phyloP scores from a whole-genome alignment of 2,113 vertebrate species.

The Oplegnathus fasciatus region DNA sequence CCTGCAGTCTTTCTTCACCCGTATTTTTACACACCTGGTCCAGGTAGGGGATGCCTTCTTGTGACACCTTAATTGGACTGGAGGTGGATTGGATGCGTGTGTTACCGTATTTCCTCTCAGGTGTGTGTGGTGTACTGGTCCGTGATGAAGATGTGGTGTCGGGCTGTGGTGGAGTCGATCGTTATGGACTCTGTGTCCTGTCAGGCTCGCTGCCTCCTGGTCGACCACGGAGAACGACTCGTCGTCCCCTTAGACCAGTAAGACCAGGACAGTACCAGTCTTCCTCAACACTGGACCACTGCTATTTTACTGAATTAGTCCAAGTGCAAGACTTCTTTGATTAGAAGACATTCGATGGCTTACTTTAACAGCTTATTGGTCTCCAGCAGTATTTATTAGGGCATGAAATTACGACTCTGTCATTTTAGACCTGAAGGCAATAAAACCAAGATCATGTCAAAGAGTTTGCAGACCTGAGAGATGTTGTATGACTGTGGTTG shows the following conservation, averaged over 20 bases:
- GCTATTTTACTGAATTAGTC: neutral
- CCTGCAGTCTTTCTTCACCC: neutral
- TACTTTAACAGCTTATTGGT: neutral
- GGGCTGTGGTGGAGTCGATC: conserved; percentile 79
- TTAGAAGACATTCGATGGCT: neutral
- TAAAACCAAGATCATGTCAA: neutral
- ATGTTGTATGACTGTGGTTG: neutral
- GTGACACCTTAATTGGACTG: neutral
- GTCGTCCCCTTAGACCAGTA: conserved; percentile 76
- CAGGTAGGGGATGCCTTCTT: neutral
- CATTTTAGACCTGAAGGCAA: neutral
- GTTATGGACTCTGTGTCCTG: conserved; percentile 37
- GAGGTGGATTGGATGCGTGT: neutral
- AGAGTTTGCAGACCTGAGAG: neutral
- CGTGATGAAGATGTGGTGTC: conserved; percentile 78
- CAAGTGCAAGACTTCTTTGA: neutral
- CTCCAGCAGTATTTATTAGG: too few relatives aligned
- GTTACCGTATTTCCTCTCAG: conserved; percentile 54
- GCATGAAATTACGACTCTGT: too few relatives aligned
- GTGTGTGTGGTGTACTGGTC: conserved; percentile 82
- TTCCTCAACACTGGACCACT: neutral
- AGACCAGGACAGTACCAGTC: conserved; percentile 19
- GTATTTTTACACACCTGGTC: neutral
- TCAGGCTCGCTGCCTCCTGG: conserved; percentile 76
- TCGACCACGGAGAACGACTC: conserved; percentile 80